Evolutionary conservation across 1,140 invertebrate species (phyloP), one percentile per base, ranked within the genome.

Genomic region (Harpegnathos saltator): DNA sequence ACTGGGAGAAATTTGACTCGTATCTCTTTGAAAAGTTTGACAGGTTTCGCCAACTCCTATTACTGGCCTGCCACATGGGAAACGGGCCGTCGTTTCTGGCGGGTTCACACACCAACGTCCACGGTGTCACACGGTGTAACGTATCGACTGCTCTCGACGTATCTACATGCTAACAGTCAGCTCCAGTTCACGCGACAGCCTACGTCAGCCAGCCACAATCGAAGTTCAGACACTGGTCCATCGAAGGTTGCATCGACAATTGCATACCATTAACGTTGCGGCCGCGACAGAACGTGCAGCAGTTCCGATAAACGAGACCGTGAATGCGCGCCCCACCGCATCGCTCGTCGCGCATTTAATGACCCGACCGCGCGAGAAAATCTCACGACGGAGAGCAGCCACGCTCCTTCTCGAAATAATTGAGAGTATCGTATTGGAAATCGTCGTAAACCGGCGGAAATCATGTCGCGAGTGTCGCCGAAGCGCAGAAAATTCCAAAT

Each of bases 71-170:
- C 84, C 90, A 85, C 89, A 77, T 82, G 90, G 88, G 90, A 90
- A 50, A 66, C n/a, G 52, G 56, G 81, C 61, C 82, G 83, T 82
- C 74, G 85, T 88, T 86, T 88, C 89, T 86, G 85, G 84, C 66
- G 77, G 85, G 85, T 85, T 89, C 87, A 87, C 87, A 87, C 84
- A 59, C 81, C 44, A 48, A 63, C 85, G 72, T 83, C 84, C 82
- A 73, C 85, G 63, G 75, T 91, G 91, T 91, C 91, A 90, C 78
- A 82, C 78, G 66, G 38, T 83, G 80, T 91, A 89, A 91, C 91
- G 85, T 91, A 90, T 91, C 88, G 91, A 91, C 89, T 91, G 82
- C 77, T 85, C 75, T 62, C 63, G 71, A 75, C 82, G 65, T 89
- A 85, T 86, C 86, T 84, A 89, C 85, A 86, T 87, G 73, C 80